These are phyloP conservation scores for Emys orbicularis DNA, from an alignment of 2,797 vertebrate genomes.

Conservation along the genomic window DNA sequence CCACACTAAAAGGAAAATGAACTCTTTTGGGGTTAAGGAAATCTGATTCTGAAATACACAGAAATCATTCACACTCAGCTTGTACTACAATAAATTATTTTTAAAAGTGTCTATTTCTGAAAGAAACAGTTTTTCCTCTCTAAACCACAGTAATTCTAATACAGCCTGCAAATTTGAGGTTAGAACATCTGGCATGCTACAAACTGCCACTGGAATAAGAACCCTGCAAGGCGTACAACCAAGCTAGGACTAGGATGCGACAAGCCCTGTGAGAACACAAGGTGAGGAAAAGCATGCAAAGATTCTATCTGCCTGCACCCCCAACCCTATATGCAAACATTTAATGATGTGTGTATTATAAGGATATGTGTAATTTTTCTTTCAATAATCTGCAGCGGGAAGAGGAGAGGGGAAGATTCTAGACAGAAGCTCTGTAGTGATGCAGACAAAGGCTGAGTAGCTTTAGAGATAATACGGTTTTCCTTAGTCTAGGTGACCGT, in stretches of 20 bases:
- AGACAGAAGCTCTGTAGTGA: background rate
- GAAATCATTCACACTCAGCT: background rate
- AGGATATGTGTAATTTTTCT: background rate
- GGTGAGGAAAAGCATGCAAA: background rate
- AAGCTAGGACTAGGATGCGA: background rate
- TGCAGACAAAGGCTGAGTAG: background rate
- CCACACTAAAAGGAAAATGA: background rate
- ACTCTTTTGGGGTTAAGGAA: background rate
- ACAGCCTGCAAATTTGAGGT: background rate
- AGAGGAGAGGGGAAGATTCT: background rate
- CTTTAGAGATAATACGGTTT: background rate
- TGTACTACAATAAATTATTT: background rate
- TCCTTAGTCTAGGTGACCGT: background rate
- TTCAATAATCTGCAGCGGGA: background rate
- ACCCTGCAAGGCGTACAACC: background rate
- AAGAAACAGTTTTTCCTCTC: background rate
- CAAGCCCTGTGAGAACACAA: background rate
- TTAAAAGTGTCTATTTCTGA: background rate
- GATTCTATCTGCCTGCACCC: background rate
- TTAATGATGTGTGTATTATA: background rate
- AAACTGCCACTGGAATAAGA: background rate
- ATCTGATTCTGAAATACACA: background rate
- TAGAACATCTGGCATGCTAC: background rate
- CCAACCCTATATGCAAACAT: background rate
- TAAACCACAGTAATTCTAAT: background rate